These are phyloP conservation scores for Gymnocypris eckloni DNA, from an alignment of 2,797 vertebrate genomes.

Conservation along the genomic window DNA sequence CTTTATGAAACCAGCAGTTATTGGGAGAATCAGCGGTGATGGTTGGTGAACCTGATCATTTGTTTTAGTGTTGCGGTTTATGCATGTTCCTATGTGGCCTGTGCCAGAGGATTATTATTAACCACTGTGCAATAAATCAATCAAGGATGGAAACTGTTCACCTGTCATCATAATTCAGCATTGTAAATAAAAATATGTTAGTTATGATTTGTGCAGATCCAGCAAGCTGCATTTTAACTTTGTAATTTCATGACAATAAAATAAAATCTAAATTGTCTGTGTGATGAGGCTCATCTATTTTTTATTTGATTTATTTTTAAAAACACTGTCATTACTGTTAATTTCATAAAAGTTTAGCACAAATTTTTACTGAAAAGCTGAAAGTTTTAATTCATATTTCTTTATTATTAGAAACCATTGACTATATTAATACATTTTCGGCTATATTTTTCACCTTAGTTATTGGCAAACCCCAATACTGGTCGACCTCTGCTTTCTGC, in stretches of 20 bases:
- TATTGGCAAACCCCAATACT: neutral
- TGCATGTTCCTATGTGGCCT: neutral
- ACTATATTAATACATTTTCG: neutral
- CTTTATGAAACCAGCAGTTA: neutral
- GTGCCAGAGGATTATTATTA: neutral
- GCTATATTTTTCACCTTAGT: neutral
- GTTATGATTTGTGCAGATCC: neutral
- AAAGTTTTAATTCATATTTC: neutral
- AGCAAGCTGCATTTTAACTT: neutral
- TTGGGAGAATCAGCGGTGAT: neutral
- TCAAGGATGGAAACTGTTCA: neutral
- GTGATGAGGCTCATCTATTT: too few species aligned
- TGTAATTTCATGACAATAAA: too few species aligned
- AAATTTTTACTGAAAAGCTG: neutral
- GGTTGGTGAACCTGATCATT: neutral
- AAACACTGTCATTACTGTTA: neutral
- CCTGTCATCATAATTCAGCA: neutral
- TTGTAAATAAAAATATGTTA: neutral
- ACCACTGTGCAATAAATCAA: neutral
- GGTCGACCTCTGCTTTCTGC: conserved; percentile 12
- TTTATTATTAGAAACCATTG: neutral
- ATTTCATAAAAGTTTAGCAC: neutral
- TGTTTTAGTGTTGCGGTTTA: neutral
- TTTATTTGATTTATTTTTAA: too few species aligned
- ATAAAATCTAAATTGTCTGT: too few species aligned